A percentile compares a stretch with the other conserved stretches of the same genome.
Evolutionary conservation across 1,140 invertebrate genomes (phyloP).

Genomic region (Magallana gigas): DNA sequence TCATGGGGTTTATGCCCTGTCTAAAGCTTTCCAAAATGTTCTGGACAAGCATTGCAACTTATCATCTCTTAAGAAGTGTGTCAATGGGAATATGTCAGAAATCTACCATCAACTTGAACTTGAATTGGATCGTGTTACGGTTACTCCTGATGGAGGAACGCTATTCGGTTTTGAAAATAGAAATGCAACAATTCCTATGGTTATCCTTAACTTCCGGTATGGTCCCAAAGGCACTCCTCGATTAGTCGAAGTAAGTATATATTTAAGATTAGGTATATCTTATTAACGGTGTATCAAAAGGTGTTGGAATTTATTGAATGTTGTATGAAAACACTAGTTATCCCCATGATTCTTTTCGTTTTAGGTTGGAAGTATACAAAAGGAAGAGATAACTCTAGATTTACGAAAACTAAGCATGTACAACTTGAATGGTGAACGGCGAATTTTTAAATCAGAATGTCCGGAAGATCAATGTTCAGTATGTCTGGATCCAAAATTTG

Average conservation of each 20-base stretch:
- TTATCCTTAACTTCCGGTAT: slow-evolving; percentile 13
- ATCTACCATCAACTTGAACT: slow-evolving; percentile 24
- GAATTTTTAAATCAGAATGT: slow-evolving; percentile 30
- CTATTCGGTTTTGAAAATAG: slow-evolving; percentile 16
- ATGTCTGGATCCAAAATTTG: slow-evolving; percentile 33
- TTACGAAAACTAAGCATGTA: slow-evolving; percentile 47
- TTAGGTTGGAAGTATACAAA: slow-evolving; percentile 38
- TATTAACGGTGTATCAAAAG: neutral
- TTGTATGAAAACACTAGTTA: no score
- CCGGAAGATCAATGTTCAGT: slow-evolving; percentile 32
- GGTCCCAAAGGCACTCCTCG: neutral
- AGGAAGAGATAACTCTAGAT: slow-evolving; percentile 13
- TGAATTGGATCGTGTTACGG: neutral
- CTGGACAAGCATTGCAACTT: neutral
- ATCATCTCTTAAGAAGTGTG: neutral
- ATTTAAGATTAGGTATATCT: neutral
- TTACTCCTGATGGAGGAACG: slow-evolving; percentile 34
- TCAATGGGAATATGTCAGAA: neutral
- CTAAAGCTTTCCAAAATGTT: neutral
- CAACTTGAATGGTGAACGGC: slow-evolving; percentile 31
- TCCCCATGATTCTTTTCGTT: neutral
- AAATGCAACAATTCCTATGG: slow-evolving; percentile 7
- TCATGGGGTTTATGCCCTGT: neutral
- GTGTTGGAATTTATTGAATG: neutral
- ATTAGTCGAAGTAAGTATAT: neutral